Evolutionary conservation across 2,113 vertebrate genomes (phyloP).

Genomic region (Hyperopisus bebe): DNA sequence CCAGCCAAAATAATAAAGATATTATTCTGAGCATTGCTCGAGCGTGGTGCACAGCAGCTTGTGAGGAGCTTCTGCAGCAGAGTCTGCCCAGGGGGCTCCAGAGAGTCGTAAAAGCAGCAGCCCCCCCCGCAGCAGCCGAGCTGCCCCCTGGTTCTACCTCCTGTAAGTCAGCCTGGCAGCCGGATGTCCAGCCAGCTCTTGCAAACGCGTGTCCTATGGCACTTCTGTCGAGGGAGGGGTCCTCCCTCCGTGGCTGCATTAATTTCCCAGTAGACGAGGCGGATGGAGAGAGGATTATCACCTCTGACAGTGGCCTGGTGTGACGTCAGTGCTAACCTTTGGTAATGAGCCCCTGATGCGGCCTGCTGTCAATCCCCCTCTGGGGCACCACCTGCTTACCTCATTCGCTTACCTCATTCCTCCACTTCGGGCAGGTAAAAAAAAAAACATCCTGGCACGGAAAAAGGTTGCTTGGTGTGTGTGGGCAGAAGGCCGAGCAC

Average conservation of each 20-base stretch:
- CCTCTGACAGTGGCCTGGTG: background rate
- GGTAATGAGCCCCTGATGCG: background rate
- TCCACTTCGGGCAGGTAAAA: background rate
- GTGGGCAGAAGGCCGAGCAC: background rate
- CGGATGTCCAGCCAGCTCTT: background rate
- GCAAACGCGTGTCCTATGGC: background rate
- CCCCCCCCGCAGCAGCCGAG: background rate
- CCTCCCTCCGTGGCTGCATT: background rate
- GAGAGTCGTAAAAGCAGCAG: background rate
- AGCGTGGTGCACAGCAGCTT: background rate
- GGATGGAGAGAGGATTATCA: background rate
- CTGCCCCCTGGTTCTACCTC: background rate
- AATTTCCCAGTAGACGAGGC: conserved; percentile 3
- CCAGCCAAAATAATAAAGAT: background rate
- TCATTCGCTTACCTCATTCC: background rate
- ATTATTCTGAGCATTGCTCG: background rate
- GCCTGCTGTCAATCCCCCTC: background rate
- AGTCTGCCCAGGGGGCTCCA: background rate
- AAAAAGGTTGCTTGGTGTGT: background rate
- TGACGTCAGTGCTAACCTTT: background rate
- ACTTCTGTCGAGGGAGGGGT: background rate
- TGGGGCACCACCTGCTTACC: background rate
- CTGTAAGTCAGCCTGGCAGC: background rate
- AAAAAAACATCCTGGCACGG: background rate
- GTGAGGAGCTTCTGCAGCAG: background rate